Conservation (phyloP, 2,113 vertebrate species). For the Pongo abelii region DNA sequence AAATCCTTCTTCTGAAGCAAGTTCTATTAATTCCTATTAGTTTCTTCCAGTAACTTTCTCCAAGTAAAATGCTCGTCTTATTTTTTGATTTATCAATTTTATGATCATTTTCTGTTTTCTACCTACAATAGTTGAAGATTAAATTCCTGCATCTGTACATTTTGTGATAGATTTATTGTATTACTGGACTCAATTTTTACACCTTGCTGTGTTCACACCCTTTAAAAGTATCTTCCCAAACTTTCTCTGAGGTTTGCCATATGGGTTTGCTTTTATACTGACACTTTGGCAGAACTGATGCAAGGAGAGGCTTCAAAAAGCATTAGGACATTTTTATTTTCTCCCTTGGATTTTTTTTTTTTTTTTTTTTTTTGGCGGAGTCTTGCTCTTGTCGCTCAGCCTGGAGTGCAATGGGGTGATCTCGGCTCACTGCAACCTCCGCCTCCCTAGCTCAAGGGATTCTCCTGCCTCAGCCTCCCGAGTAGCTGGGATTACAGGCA, state of each 20-base stretch:
- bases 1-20: neutral
- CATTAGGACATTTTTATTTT: neutral
- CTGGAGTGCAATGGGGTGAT: too few relatives aligned
- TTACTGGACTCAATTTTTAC: neutral
- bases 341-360: neutral
- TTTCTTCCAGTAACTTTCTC: neutral
- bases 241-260: neutral
- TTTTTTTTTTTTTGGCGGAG: too few relatives aligned
- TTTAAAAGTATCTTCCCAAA: neutral
- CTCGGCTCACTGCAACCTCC: too few relatives aligned
- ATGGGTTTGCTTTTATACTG: neutral
- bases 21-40: neutral
- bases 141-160: neutral
- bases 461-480: too few relatives aligned
- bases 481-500: too few relatives aligned
- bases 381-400: too few relatives aligned
- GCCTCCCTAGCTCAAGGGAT: too few relatives aligned
- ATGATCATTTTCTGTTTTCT: neutral
- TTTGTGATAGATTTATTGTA: neutral
- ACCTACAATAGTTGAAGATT: neutral
- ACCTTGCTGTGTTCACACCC: neutral
- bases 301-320: neutral
- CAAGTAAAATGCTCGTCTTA: neutral
- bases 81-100: neutral
- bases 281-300: neutral